These are phyloP conservation scores for Tor tambroides DNA, from an alignment of 2,113 vertebrate genomes.

Conservation along the genomic window DNA sequence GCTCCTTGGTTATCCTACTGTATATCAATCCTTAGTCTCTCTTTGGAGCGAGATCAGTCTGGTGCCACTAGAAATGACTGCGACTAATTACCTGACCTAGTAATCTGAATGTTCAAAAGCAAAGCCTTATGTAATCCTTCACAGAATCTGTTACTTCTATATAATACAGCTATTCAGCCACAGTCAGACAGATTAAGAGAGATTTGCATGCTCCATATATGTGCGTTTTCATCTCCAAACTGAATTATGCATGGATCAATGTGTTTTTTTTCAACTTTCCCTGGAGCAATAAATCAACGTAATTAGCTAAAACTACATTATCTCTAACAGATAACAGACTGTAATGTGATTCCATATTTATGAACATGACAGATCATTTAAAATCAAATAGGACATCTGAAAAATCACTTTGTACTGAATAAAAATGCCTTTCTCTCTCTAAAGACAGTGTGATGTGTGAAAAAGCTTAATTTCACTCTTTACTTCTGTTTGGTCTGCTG, in stretches of 20 bases:
- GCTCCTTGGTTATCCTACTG: not conserved
- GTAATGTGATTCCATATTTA: not conserved
- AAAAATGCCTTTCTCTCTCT: not conserved
- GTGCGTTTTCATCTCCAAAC: not conserved
- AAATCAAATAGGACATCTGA: not conserved
- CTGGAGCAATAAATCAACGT: not conserved
- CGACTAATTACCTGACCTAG: constrained; percentile 18
- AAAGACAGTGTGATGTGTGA: not conserved
- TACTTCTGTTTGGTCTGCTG: not conserved
- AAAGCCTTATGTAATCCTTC: constrained; percentile 3
- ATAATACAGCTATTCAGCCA: constrained; percentile 11
- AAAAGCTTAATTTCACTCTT: not conserved
- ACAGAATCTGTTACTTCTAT: constrained; percentile 12
- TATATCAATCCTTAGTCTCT: not conserved
- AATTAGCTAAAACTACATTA: not conserved
- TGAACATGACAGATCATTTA: not conserved
- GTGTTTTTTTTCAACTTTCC: not conserved
- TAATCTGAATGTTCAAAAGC: constrained; percentile 17
- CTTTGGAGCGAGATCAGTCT: not conserved
- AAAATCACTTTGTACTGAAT: not conserved
- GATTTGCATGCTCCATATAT: constrained; percentile 28
- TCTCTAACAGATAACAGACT: not conserved
- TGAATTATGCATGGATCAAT: not conserved
- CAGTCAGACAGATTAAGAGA: not conserved
- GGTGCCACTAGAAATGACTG: not conserved